Evolutionary conservation across 1,140 invertebrate species (phyloP).

Genomic region (Phortica variegata): DNA sequence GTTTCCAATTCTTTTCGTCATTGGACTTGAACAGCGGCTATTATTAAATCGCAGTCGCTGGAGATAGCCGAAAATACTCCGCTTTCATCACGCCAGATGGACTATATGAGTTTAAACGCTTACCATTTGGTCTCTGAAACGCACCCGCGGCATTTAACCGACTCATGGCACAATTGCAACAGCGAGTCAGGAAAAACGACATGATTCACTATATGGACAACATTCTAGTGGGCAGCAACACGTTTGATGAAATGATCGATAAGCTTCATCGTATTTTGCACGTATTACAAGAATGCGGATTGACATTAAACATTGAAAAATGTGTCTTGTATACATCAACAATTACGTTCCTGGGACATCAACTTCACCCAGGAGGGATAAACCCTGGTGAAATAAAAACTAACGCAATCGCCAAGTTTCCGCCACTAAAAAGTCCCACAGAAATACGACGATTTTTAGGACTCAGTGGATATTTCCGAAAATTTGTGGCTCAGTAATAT

Average conservation of each 20-base stretch:
- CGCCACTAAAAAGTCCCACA: constrained; percentile 31
- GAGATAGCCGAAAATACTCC: not conserved
- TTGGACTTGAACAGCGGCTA: constrained; percentile 9
- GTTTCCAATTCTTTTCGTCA: constrained; percentile 2
- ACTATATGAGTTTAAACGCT: constrained; percentile 5
- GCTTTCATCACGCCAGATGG: constrained; percentile 3
- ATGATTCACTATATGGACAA: not conserved
- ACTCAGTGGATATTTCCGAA: constrained; percentile 30
- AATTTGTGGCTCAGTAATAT: constrained; percentile 25
- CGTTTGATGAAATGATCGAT: no score
- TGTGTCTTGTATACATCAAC: no score
- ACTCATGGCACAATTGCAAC: not conserved
- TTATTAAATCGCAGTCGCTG: constrained; percentile 9
- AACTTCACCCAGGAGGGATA: no score
- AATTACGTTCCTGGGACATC: no score
- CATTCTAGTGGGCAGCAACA: no score
- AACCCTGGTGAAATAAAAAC: constrained; percentile 15
- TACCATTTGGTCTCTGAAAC: not conserved
- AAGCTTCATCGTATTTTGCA: not conserved
- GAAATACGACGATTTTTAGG: constrained; percentile 40
- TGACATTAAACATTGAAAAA: not conserved
- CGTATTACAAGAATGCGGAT: not conserved
- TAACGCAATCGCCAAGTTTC: constrained; percentile 32
- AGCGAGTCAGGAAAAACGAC: not conserved
- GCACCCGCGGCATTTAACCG: not conserved